Evolutionary conservation across 2,113 vertebrate species (phyloP).

Genomic region (Desmodus rotundus): DNA sequence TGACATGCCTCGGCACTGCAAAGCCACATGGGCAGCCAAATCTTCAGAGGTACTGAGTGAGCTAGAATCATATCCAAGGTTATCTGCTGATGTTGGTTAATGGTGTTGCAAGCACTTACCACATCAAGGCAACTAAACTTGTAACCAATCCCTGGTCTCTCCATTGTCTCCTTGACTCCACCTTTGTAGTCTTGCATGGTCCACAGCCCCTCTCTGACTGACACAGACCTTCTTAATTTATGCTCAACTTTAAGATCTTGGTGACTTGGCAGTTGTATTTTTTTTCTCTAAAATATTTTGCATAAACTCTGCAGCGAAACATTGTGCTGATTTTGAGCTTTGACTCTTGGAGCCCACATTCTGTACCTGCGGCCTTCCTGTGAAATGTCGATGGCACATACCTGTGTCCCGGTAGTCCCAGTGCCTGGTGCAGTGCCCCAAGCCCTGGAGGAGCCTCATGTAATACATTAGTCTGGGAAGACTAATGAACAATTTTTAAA

Average conservation of each 20-base stretch:
- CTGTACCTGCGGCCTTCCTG: background rate
- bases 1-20: background rate
- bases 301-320: background rate
- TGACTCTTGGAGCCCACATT: background rate
- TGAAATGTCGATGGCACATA: rapidly evolving
- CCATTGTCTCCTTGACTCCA: background rate
- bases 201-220: background rate
- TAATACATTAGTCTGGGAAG: background rate
- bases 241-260: background rate
- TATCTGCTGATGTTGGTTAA: background rate
- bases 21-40: background rate
- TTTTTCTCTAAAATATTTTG: background rate
- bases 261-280: background rate
- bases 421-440: background rate
- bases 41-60: background rate
- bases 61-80: background rate
- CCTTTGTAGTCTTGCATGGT: background rate
- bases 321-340: background rate
- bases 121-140: background rate
- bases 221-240: background rate
- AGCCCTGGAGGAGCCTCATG: no score
- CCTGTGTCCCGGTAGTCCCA: background rate
- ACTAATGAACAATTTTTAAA: background rate
- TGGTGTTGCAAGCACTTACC: background rate
- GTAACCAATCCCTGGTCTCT: background rate